phyloP scores from a whole-genome alignment of 1,140 invertebrate species.

The Globodera ellingtonae region DNA sequence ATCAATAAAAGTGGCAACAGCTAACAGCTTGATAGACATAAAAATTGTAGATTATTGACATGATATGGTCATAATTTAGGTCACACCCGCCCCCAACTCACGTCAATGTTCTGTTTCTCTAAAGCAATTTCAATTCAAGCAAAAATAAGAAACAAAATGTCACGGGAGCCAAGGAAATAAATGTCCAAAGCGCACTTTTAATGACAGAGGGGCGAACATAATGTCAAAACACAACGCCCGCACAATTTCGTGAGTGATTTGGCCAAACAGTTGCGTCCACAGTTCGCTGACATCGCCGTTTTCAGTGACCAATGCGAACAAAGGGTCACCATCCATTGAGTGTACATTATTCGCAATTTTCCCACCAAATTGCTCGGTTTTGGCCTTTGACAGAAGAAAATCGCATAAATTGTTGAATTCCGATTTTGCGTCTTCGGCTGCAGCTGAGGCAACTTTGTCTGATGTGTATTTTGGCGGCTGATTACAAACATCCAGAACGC shows the following conservation, averaged over 20 bases:
- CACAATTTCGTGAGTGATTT: conserved; percentile 31
- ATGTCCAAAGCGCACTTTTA: conserved; percentile 24
- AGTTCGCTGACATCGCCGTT: conserved; percentile 5
- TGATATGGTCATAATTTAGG: too few relatives aligned
- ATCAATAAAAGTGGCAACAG: conserved; percentile 32
- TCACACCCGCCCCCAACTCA: too few relatives aligned
- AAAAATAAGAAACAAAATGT: too few relatives aligned
- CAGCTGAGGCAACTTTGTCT: not conserved
- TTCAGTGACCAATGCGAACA: conserved; percentile 23
- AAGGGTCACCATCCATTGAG: not conserved
- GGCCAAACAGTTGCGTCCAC: conserved; percentile 31
- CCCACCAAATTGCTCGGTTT: not conserved
- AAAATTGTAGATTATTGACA: not conserved
- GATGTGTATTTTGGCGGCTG: not conserved
- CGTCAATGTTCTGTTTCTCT: too few relatives aligned
- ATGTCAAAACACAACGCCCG: conserved; percentile 36
- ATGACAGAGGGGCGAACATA: conserved; percentile 38
- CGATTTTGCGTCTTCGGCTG: not conserved
- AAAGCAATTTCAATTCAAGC: too few relatives aligned
- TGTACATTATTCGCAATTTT: not conserved
- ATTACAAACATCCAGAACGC: conserved; percentile 38
- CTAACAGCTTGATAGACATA: conserved; percentile 21
- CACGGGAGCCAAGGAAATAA: too few relatives aligned
- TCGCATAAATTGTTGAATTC: conserved; percentile 2
- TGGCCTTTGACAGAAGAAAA: conserved; percentile 9